Evolutionary conservation across 2,888 invertebrate species (phyloP), one percentile per base, ranked within the genome.

Genomic region (Metellina segmentata): DNA sequence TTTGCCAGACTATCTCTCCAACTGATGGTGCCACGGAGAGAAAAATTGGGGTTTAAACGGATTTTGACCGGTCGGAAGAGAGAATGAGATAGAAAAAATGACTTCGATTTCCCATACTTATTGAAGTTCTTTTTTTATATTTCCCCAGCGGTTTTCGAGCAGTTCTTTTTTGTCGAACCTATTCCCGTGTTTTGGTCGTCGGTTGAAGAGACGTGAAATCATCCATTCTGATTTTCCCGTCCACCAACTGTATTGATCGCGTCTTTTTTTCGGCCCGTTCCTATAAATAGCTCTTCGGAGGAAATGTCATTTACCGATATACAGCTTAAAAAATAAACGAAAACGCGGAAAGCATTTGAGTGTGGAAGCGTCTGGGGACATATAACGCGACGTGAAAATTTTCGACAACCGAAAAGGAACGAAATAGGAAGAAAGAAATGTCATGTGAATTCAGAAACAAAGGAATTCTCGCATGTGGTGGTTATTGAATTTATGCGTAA

Each of bases 271-370:
- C 9, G 20, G 72, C 52, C 49, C 51, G 71, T 82, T 82, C 72
- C 82, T 82, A 82, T 82, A 82, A 82, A 82, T 82, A 82, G 82
- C 82, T n/a, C 8, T 81, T 16, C 9, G 49, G 13, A 81, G n/a
- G 81, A 34, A 49, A 48, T 81, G 81, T 70, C 81, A 81, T 81
- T 81, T 81, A 48, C 70, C 81, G 81, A 83, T 83, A 83, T 11
- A 83, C 72, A 83, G 34, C 72, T 72, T 82, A 20, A 52, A 74
- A 85, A 85, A 48, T 20, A 51, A 75, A 34, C n/a, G 85, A 53
- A 48, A 74, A 75, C 61, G 53, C 52, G 61, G 74, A 52, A 78
- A 52, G 9, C 48, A 51, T 11, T 49, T 74, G n/a, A 19, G 19
- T 16, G 53, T 34, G 9, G 16, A 11, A 75, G 20, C 19, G n/a